Base-by-base conservation (phyloP, 1,140 invertebrate genomes). In the Helicoverpa zea region DNA sequence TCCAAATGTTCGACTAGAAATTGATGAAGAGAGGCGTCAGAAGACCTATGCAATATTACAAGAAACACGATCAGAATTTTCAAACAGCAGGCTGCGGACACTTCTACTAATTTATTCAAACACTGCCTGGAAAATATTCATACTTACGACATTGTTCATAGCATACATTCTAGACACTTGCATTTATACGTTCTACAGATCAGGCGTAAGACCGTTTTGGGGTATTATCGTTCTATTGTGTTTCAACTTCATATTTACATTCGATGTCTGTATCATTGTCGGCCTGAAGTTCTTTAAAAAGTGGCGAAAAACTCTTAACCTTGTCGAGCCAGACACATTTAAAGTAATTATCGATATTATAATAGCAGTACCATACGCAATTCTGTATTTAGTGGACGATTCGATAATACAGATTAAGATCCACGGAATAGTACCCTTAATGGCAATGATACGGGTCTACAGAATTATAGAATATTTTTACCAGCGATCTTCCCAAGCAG, bases 401-500 rank as follows among this genome's bases (percentile, higher is more conserved):
- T 81, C 87, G 43, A 77, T 83, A 52, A 16, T 83, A 16, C 52
- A 70, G 4, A 89, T 91, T 13, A 88, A 92, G 83, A 86, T 89
- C 56, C 87, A 91, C 43, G 84, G 86, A 3, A 89, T 94, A 80
- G 87, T 90, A 47, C 92, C 93, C 18, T 70, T 95, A 49, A 87
- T 90, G 64, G 87, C 91, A 5, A 88, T 86, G 1, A 80, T 90
- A 75, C 87, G 93, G 23, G 85, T 90, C 0, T 93, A 95, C 61
- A 90, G 91, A 85, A 91, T 95, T 56, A 83, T 94, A 74, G 87
- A 90, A 84, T 92, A 92, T 78, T 93, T 92, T 61, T 95, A 93
- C 63, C 87, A 86, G 10, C 93, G 89, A 83, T 95, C 93, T 12
- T 92, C 90, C 3, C 89, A 94, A 87, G 93, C 93, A 35, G 93